Conservation (phyloP, 2,797 vertebrate species). For the Halcyon smyrnensis region DNA sequence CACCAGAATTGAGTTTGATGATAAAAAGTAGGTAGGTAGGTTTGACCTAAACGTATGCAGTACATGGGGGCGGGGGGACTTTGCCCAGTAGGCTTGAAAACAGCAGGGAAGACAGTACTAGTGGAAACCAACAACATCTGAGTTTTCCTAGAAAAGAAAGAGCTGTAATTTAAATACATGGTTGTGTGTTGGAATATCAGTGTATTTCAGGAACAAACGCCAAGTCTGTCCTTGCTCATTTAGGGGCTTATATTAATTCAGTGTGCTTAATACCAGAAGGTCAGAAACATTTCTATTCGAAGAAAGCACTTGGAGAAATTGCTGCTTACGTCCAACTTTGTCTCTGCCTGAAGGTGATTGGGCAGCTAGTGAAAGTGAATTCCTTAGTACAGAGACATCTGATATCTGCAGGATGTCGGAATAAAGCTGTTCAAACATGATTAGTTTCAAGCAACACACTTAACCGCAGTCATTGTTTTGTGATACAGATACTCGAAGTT, state of each 20-base stretch:
- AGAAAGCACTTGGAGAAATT: background rate
- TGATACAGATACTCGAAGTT: background rate
- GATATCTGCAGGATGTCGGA: background rate
- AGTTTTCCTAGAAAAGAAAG: background rate
- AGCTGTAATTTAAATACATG: accelerated
- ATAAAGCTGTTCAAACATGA: accelerated
- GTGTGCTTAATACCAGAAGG: background rate
- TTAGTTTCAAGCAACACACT: background rate
- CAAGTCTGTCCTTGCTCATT: background rate
- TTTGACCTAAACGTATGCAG: background rate
- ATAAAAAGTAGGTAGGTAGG: accelerated
- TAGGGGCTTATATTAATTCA: accelerated
- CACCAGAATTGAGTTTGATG: accelerated
- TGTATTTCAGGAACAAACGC: background rate
- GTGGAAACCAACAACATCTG: accelerated
- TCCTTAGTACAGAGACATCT: accelerated
- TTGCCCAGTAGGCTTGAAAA: accelerated
- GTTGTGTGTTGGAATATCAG: background rate
- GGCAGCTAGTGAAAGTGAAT: background rate
- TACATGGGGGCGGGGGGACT: accelerated
- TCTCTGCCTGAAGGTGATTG: background rate
- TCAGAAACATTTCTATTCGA: background rate
- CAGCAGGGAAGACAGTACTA: accelerated
- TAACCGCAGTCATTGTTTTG: accelerated
- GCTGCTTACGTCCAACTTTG: background rate